These are phyloP conservation scores for Eilema caniola DNA, from an alignment of 2,888 invertebrate species.

Conservation along the genomic window DNA sequence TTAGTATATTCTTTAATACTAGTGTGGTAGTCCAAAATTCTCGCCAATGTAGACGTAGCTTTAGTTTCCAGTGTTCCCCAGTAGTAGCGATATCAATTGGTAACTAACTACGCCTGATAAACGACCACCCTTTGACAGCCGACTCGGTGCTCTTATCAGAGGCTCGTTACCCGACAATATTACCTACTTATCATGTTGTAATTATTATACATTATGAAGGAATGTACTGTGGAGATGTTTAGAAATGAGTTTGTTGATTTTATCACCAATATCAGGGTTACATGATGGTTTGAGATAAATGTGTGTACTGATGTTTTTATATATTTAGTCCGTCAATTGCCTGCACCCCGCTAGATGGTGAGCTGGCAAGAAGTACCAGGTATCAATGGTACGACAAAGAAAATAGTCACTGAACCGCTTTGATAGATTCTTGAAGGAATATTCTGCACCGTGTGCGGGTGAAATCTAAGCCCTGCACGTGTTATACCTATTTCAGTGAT, in stretches of 20 bases:
- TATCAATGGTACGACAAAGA: no score
- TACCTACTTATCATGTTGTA: conserved; percentile 33
- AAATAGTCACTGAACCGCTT: no score
- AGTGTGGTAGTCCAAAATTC: background rate
- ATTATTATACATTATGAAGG: background rate
- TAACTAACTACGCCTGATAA: conserved; percentile 55
- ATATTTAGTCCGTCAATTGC: no score
- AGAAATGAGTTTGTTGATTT: background rate
- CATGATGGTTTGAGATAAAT: background rate
- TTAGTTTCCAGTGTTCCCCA: conserved; percentile 41
- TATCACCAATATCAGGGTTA: background rate
- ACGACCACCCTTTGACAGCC: conserved; percentile 57
- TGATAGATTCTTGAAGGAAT: no score
- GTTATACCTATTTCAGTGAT: no score
- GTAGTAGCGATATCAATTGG: conserved; percentile 51
- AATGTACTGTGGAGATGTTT: conserved; percentile 1
- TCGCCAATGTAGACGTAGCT: conserved; percentile 24
- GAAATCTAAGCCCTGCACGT: no score
- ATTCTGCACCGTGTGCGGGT: no score
- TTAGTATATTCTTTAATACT: no score
- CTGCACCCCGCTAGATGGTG: no score
- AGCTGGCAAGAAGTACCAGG: no score
- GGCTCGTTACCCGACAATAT: conserved; percentile 51
- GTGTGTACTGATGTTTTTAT: no score
- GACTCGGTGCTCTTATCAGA: conserved; percentile 51